Evolutionary conservation across 2,113 vertebrate species (phyloP).

Genomic region (Clarias magur): DNA sequence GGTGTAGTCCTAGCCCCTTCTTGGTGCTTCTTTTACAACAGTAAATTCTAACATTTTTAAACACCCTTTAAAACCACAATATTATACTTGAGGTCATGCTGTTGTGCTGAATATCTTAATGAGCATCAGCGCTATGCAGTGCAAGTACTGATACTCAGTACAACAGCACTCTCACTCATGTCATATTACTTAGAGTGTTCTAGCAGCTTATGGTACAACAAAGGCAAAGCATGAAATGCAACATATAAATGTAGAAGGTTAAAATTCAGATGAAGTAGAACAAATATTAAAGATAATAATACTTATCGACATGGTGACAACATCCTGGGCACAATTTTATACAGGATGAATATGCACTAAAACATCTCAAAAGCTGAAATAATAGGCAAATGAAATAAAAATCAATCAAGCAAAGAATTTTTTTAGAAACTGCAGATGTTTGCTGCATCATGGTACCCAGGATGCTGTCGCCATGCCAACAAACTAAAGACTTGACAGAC

Average conservation of each 20-base stretch:
- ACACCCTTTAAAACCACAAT: too few species aligned
- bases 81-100: too few species aligned
- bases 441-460: background rate
- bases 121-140: too few species aligned
- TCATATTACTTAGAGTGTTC: too few species aligned
- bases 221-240: too few species aligned
- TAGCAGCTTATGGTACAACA: too few species aligned
- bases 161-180: too few species aligned
- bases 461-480: conserved; percentile 6
- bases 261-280: background rate
- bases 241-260: background rate
- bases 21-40: too few species aligned
- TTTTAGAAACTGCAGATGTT: background rate
- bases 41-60: too few species aligned
- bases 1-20: too few species aligned
- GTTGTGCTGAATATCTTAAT: too few species aligned
- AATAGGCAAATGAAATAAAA: background rate
- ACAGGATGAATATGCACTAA: background rate
- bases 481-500: background rate
- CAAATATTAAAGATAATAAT: background rate
- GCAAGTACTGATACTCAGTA: too few species aligned
- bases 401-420: background rate
- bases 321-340: background rate
- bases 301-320: background rate
- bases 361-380: background rate